Base-by-base conservation (phyloP, 1,140 invertebrate genomes). In the Caenorhabditis remanei region DNA sequence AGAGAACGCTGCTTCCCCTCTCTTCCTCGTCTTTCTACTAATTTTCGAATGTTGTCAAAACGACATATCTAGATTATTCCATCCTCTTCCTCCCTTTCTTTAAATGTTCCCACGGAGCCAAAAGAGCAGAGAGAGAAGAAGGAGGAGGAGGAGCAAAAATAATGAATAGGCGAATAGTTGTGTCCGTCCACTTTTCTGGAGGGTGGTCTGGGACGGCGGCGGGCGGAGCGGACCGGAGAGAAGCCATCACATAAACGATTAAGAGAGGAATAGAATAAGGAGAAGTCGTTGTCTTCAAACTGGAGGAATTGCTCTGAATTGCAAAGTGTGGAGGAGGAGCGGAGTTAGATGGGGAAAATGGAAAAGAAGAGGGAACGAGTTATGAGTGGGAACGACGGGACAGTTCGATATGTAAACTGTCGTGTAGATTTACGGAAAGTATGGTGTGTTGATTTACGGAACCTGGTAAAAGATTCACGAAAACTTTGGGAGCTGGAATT, bases 231-330 rank as follows among this genome's bases (percentile, higher is more conserved):
- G 11, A 14, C 50, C 16, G 46, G 46, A 14, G 9, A 43, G 21
- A 46, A 46, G 71, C 71, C 71, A 79, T 79, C 71, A 79, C 71
- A 79, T 79, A 79, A 79, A 79, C 71, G 71, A 79, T 79, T 79
- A 79, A 79, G 71, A 79, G 67, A 14, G 41, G 43, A 71, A 46
- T 3, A 43, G 40, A 46, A 65, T 11, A 46, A 71, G 65, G 7
- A 46, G 65, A 71, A 71, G 71, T 53, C 71, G 71, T 79, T 46
- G 50, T 79, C 71, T 79, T 50, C 24, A 24, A 32, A 21, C 3
- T 21, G 24, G 61, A 32, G 71, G 71, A 50, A 53, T 50, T 50
- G 46, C 71, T 79, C 71, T 79, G 71, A 79, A 79, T 79, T 79
- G 71, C 71, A 79, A 79, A 79, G 71, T 16, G n/a, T 79, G 67